These are phyloP conservation scores for Hiodon tergisus DNA, from an alignment of 2,113 vertebrate genomes.

Conservation along the genomic window DNA sequence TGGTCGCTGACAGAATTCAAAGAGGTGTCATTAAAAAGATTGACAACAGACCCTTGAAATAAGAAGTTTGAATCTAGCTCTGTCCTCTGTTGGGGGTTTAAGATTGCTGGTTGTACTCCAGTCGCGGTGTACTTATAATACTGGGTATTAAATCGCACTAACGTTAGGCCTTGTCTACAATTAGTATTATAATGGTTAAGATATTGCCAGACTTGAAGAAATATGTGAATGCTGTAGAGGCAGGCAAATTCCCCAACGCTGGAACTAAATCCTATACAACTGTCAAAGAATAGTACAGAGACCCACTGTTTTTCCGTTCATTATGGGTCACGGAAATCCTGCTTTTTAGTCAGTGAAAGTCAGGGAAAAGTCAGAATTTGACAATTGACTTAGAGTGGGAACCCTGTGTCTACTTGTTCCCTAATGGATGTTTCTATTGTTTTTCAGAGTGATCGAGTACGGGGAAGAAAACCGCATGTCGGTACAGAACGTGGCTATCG, in stretches of 20 bases:
- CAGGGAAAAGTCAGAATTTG: too few species aligned
- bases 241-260: neutral
- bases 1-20: neutral
- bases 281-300: constrained; percentile 1
- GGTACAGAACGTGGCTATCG: constrained; percentile 84
- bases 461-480: constrained; percentile 88
- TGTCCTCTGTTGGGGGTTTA: too few species aligned
- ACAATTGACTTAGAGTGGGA: too few species aligned
- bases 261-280: neutral
- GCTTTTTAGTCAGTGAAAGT: too few species aligned
- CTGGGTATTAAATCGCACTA: constrained; percentile 6
- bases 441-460: constrained; percentile 69
- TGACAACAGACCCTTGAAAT: neutral
- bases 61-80: neutral
- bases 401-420: neutral
- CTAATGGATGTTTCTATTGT: neutral
- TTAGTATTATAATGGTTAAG: constrained; percentile 2
- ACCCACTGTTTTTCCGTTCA: neutral
- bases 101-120: neutral
- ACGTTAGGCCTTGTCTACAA: neutral
- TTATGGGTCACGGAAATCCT: too few species aligned
- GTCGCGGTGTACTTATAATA: neutral
- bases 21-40: constrained; percentile 3
- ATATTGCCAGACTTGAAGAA: neutral
- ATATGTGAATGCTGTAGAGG: neutral